Conservation (phyloP, 2,113 vertebrate genomes). For the Okapia johnstoni region DNA sequence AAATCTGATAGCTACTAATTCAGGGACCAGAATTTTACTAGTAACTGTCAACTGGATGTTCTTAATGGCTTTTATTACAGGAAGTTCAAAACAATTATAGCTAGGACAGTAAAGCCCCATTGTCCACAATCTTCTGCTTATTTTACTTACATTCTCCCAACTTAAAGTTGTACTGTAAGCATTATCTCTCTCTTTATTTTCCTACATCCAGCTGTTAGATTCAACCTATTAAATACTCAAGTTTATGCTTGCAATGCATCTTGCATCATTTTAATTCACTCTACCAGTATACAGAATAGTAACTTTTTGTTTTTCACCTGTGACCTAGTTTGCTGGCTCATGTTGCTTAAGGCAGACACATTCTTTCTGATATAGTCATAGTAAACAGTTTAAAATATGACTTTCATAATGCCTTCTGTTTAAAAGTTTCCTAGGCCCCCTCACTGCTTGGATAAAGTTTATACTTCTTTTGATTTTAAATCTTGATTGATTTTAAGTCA, state of each 20-base stretch:
- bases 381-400: background rate
- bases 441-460: background rate
- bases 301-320: background rate
- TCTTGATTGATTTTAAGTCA: background rate
- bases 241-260: background rate
- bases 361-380: background rate
- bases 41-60: background rate
- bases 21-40: background rate
- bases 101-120: background rate
- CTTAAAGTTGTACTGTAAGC: background rate
- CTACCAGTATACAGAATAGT: background rate
- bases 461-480: background rate
- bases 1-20: background rate
- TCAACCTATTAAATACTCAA: background rate
- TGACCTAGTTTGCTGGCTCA: background rate
- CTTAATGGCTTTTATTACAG: background rate
- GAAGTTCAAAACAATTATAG: background rate
- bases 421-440: background rate
- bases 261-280: background rate
- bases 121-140: background rate
- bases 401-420: background rate
- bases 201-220: background rate
- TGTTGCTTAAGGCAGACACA: background rate
- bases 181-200: background rate
- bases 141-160: background rate